These are phyloP conservation scores for Carlito syrichta DNA, from an alignment of 2,113 vertebrate genomes.

Conservation along the genomic window DNA sequence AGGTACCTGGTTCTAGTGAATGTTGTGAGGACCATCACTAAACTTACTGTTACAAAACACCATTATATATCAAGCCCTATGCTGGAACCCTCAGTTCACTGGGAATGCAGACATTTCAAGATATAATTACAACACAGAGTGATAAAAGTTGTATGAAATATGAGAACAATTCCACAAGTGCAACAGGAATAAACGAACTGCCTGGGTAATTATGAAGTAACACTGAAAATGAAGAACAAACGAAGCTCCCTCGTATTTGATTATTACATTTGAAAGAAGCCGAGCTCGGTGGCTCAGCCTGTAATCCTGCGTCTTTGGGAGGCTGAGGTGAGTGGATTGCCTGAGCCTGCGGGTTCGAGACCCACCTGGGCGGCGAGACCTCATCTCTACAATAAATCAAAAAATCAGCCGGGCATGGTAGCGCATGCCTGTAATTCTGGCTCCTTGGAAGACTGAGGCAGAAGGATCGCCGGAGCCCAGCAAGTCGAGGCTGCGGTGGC, in stretches of 20 bases:
- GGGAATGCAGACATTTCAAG: not conserved
- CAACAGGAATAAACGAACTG: not conserved
- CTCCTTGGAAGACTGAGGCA: too few relatives aligned
- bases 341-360: too few relatives aligned
- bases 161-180: not conserved
- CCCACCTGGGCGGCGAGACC: too few relatives aligned
- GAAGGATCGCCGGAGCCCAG: too few relatives aligned
- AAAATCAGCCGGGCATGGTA: too few relatives aligned
- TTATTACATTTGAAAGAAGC: constrained; percentile 14
- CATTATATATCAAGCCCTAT: not conserved
- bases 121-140: not conserved
- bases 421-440: too few relatives aligned
- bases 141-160: not conserved
- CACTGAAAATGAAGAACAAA: not conserved
- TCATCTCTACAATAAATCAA: too few relatives aligned
- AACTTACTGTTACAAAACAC: not conserved
- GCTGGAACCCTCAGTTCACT: not conserved
- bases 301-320: too few relatives aligned
- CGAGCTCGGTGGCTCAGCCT: too few relatives aligned
- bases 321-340: too few relatives aligned
- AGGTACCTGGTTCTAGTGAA: fast-evolving
- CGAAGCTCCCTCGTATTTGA: not conserved
- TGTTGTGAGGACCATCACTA: too few relatives aligned
- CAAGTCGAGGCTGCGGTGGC: too few relatives aligned
- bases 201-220: not conserved